A percentile compares a stretch with the other conserved stretches of the same genome.
Conservation (phyloP, 1,140 invertebrate genomes). For the Cydia strobilella region DNA sequence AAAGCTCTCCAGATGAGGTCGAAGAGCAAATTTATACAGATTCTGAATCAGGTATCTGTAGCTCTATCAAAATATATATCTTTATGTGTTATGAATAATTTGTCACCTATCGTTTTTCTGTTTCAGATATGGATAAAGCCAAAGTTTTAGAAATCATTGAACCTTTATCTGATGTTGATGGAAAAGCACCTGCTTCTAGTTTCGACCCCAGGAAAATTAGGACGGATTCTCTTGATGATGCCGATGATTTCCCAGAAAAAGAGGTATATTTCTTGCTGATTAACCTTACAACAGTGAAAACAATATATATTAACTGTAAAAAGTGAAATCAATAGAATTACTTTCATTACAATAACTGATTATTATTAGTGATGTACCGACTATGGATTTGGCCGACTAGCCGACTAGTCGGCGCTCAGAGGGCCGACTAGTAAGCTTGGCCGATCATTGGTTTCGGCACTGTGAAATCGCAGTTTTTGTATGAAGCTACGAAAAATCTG, state of each 20-base stretch:
- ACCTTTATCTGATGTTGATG: constrained; percentile 73
- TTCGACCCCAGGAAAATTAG: constrained; percentile 76
- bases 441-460: no score
- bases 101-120: constrained; percentile 27
- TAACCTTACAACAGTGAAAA: neutral
- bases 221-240: constrained; percentile 78
- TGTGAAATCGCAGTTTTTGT: no score
- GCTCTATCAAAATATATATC: constrained; percentile 23
- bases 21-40: constrained; percentile 80
- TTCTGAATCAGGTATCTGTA: constrained; percentile 74
- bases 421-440: no score
- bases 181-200: constrained; percentile 63
- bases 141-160: constrained; percentile 80
- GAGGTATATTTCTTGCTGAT: constrained; percentile 55
- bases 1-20: constrained; percentile 79
- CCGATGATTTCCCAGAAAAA: constrained; percentile 79
- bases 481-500: no score
- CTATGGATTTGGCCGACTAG: no score
- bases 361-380: no score
- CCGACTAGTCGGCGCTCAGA: no score
- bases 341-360: no score
- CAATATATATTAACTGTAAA: neutral
- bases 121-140: constrained; percentile 78
- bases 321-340: constrained; percentile 13
- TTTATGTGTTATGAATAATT: constrained; percentile 4